Conservation (phyloP, 2,113 vertebrate genomes). For the Axis porcinus region DNA sequence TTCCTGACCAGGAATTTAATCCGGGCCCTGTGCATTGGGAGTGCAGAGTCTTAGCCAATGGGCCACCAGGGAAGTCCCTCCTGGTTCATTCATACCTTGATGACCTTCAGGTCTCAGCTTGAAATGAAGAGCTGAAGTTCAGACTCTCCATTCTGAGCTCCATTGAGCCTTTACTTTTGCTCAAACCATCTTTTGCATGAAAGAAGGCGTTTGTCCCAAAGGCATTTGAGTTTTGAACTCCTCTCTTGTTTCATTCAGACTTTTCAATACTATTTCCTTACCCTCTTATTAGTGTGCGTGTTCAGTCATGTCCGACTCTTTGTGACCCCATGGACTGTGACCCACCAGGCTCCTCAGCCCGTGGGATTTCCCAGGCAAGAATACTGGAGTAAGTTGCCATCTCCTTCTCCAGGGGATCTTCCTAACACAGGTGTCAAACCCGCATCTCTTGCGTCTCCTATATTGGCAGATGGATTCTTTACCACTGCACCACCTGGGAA, state of each 20-base stretch:
- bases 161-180: background rate
- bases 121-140: background rate
- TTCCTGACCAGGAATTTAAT: background rate
- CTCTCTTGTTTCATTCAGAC: background rate
- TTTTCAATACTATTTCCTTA: background rate
- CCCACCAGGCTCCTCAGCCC: background rate
- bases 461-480: background rate
- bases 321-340: background rate
- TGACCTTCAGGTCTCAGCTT: background rate
- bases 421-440: background rate
- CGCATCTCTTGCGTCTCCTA: accelerated
- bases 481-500: background rate
- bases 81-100: background rate
- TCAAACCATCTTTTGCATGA: background rate
- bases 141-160: background rate
- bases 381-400: background rate
- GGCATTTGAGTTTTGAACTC: background rate
- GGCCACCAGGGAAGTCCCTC: background rate
- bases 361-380: background rate
- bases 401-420: background rate
- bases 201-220: background rate
- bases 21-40: background rate
- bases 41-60: background rate
- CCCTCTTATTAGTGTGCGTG: background rate
- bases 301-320: background rate